These are phyloP conservation scores for Centruroides sculpturatus DNA, from an alignment of 1,140 invertebrate genomes.

Conservation along the genomic window DNA sequence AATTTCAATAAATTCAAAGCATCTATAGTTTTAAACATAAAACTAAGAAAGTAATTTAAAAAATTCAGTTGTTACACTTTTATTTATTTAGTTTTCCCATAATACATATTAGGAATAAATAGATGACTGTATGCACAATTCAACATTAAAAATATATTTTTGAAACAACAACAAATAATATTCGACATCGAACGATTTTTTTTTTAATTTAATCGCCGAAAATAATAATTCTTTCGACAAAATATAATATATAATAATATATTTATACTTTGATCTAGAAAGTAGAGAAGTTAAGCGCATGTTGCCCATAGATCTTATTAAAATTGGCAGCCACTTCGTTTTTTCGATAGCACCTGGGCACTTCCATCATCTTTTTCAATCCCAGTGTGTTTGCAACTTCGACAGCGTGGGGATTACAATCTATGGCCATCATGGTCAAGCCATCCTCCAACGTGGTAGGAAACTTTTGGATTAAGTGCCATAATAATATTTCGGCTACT, in stretches of 20 bases:
- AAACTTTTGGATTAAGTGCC: slow-evolving; percentile 10
- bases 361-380: slow-evolving; percentile 10
- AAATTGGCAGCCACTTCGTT: slow-evolving; percentile 13
- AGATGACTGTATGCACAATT: no score
- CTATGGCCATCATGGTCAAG: slow-evolving; percentile 17
- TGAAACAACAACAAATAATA: no score
- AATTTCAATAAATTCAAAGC: no score
- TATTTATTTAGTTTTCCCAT: no score
- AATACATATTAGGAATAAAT: no score
- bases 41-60: no score
- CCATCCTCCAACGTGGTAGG: slow-evolving; percentile 4
- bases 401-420: slow-evolving; percentile 11
- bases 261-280: slow-evolving; percentile 12
- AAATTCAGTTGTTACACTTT: no score
- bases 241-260: background rate
- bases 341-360: slow-evolving; percentile 17
- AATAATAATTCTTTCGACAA: no score
- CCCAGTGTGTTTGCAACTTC: slow-evolving; percentile 16
- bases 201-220: no score
- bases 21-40: no score
- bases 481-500: slow-evolving; percentile 18
- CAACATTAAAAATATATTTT: no score
- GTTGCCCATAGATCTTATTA: slow-evolving; percentile 16
- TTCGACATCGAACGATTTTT: no score
- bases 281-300: slow-evolving; percentile 21